Conservation (phyloP, 2,797 vertebrate genomes). For the Mormyrops attenuatus region DNA sequence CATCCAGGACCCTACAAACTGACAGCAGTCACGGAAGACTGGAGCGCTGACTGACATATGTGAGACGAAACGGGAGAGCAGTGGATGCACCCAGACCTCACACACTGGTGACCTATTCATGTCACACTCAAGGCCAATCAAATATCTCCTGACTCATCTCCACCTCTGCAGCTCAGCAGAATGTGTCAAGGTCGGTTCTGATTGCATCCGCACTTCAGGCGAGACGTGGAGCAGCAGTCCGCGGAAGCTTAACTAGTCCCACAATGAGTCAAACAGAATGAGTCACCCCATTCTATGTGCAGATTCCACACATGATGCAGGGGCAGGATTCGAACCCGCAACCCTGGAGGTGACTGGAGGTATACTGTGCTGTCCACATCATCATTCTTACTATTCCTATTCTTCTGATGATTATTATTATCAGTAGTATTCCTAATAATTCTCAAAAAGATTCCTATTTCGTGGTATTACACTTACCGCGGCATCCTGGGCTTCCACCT, state of each 20-base stretch:
- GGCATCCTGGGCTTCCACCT: slow-evolving; percentile 78
- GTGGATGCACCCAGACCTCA: not conserved
- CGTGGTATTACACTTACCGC: slow-evolving; percentile 63
- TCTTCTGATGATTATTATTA: not conserved
- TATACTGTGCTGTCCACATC: not conserved
- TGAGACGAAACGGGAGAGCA: not conserved
- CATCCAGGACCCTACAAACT: not conserved
- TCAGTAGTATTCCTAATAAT: not conserved
- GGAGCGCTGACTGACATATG: not conserved
- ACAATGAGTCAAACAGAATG: not conserved
- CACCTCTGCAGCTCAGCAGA: not conserved
- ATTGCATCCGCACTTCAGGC: not conserved
- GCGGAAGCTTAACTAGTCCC: not conserved
- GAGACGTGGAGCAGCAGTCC: not conserved
- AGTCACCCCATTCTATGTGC: not conserved
- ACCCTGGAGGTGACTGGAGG: not conserved
- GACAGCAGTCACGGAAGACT: not conserved
- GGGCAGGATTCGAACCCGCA: not conserved
- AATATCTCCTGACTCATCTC: not conserved
- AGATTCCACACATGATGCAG: not conserved
- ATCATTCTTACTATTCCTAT: not conserved
- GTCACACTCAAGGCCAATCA: slow-evolving; percentile 2
- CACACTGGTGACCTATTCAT: not conserved
- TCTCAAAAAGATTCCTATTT: not conserved
- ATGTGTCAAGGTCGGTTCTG: not conserved